Percentiles rank a stretch among this genome's conserved stretches.
phyloP scores from a whole-genome alignment of 2,888 invertebrate species.

The Mimumesa dahlbomi region DNA sequence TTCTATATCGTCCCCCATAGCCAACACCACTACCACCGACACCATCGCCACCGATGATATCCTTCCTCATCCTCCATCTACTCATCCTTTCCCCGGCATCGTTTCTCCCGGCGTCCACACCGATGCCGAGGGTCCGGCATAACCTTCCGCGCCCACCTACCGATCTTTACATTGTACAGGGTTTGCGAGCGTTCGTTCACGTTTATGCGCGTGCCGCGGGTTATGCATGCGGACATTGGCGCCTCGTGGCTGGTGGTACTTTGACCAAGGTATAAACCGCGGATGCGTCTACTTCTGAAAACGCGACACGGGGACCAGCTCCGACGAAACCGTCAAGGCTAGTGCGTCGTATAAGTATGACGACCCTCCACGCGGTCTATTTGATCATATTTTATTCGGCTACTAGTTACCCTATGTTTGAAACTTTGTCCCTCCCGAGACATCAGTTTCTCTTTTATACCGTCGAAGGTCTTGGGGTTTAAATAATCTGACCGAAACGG shows the following conservation, averaged over 20 bases:
- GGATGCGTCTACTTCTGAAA: slow-evolving; percentile 28
- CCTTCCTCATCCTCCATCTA: slow-evolving; percentile 16
- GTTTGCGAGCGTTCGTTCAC: slow-evolving; percentile 44
- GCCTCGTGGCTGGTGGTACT: slow-evolving; percentile 36
- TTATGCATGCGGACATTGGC: slow-evolving; percentile 55
- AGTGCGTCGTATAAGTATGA: not conserved
- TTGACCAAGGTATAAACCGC: slow-evolving; percentile 45
- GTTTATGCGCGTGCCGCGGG: slow-evolving; percentile 55
- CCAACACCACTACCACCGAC: slow-evolving; percentile 26
- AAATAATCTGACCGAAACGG: too few species aligned
- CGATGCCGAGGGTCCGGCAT: slow-evolving; percentile 52
- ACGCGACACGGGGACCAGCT: slow-evolving; percentile 13
- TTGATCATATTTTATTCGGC: not conserved
- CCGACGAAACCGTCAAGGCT: not conserved
- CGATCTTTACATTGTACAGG: slow-evolving; percentile 59
- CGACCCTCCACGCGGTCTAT: not conserved
- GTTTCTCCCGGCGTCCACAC: slow-evolving; percentile 26
- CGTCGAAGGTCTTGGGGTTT: too few species aligned
- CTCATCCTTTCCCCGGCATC: not conserved
- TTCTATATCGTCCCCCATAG: slow-evolving; percentile 75
- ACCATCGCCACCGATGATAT: slow-evolving; percentile 42
- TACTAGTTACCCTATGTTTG: not conserved
- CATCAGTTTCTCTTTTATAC: too few species aligned
- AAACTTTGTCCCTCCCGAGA: not conserved
- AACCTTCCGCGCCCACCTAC: slow-evolving; percentile 55